Percentiles rank a stretch among this genome's conserved stretches.
phyloP scores from a whole-genome alignment of 2,888 invertebrate species.

The Pseudeuparius sepicola region DNA sequence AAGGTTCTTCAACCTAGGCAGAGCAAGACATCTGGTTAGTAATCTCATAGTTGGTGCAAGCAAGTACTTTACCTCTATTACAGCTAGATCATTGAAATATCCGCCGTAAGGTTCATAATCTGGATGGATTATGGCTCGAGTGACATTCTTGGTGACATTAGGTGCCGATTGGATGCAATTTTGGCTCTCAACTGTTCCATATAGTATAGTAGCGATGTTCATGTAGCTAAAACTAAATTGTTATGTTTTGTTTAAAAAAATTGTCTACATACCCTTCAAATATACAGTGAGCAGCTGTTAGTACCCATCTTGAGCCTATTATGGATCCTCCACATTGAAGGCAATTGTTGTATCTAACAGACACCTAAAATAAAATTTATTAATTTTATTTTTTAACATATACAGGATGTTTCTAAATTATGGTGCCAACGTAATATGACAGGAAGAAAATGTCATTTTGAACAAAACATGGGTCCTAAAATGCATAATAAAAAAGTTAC shows the following conservation, averaged over 20 bases:
- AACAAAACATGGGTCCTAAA: too few relatives aligned
- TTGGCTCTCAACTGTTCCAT: slow-evolving; percentile 19
- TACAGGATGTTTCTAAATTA: too few relatives aligned
- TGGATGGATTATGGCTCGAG: slow-evolving; percentile 16
- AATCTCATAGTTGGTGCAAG: slow-evolving; percentile 12
- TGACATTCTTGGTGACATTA: slow-evolving; percentile 19
- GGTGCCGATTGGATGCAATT: slow-evolving; percentile 9
- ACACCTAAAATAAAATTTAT: slow-evolving; percentile 16
- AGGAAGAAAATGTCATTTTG: too few relatives aligned
- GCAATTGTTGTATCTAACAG: slow-evolving; percentile 16
- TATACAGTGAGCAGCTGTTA: slow-evolving; percentile 26
- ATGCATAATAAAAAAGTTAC: too few relatives aligned
- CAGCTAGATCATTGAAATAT: slow-evolving; percentile 24
- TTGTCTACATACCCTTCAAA: slow-evolving; percentile 9
- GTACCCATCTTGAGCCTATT: slow-evolving; percentile 21
- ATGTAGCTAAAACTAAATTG: slow-evolving; percentile 11
- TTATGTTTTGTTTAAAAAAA: slow-evolving; percentile 1
- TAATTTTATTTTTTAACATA: not conserved
- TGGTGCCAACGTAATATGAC: too few relatives aligned
- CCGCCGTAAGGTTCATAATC: slow-evolving; percentile 15
- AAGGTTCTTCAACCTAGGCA: slow-evolving; percentile 22
- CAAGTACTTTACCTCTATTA: slow-evolving; percentile 20
- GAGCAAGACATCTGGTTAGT: slow-evolving; percentile 1
- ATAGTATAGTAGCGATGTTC: slow-evolving; percentile 17
- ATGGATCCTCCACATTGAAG: slow-evolving; percentile 25